Base-by-base conservation (phyloP, 2,797 vertebrate genomes). In the Hoplostethus mediterraneus region DNA sequence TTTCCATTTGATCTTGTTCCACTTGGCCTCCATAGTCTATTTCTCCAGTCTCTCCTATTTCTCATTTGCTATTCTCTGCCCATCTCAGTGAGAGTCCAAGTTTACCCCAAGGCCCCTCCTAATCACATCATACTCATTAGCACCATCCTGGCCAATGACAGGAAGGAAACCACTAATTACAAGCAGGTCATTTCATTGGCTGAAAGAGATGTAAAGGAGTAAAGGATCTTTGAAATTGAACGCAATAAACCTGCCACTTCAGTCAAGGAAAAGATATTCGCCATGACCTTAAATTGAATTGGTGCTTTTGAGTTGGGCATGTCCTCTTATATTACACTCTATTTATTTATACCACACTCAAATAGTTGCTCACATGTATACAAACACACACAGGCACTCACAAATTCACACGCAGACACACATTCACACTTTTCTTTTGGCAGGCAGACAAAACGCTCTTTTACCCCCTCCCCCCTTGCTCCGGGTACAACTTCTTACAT, bases 51-150 rank as follows among this genome's bases (percentile, higher is more conserved):
- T 67, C 17, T 30, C 31, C 40, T 21, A 21, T 21, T 21, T 21
- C 21, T 21, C 21, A 21, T 21, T 21, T 57, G 28, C 62, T 73
- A 64, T 72, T 81, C 73, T 66, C 47, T 48, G 62, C 16, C 81
- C 75, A 85, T 69, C 77, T 80, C 42, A n/a, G 9, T 57, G 25
- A 70, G 11, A 40, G 76, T 52, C 55, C 52, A 67, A 63, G 47
- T 66, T 82, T 75, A 71, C 73, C 84, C 64, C 16, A 4, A 31
- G 63, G 68, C 54, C 45, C 69, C 40, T 77, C 44, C 65, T 83
- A 79, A 88, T 88, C 70, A 75, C 58, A 86, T 80, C 65, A 40
- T 64, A 61, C 68, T 83, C 71, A 84, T 86, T 87, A 71, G 21
- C 53, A 66, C 68, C 61, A 49, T 80, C 59, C 60, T 82, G 70